Base-by-base conservation (phyloP, 2,888 invertebrate genomes). In the Ctena decussata region DNA sequence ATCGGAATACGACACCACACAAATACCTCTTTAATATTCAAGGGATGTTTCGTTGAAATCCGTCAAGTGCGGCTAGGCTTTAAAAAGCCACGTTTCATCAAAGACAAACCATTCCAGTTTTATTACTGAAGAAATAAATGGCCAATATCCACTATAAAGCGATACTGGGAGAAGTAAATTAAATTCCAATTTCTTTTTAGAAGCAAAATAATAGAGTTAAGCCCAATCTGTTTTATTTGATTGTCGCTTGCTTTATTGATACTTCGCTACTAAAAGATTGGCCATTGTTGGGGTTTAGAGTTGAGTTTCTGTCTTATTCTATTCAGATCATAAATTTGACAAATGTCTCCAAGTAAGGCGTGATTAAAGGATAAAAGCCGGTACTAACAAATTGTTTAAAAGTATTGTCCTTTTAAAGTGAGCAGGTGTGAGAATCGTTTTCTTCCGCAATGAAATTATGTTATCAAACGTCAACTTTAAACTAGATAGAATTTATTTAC, bases 181-280 rank as follows among this genome's bases (percentile, higher is more conserved):
- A 72, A 72, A 44, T 72, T 72, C 72, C 72, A 72, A 72, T 72
- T 72, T 72, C 72, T 41, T 72, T 72, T 46, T 65, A 65, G 65
- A 35, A 35, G 65, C 65, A 35, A 65, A 65, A 65, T 65, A 65
- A 65, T 65, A 65, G 65, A 65, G 65, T 65, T 65, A n/a, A 65
- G 30, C 21, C 35, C 65, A 65, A 65, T 65, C 65, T 35, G 65
- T 65, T 65, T 65, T 65, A 65, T 65, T 65, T 65, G 65, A 65
- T 65, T 65, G 35, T 35, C 3, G 65, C 35, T 35, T 18, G 1
- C 1, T 12, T 21, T 24, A 65, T 65, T 65, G 65, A 65, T 65
- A 35, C 65, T 65, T 30, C 0, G 65, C 65, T 65, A 65, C 65
- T 65, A 65, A 65, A 65, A 65, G 32, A 65, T 65, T 65, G 65